phyloP scores from a whole-genome alignment of 2,888 invertebrate genomes.

The Coelogynopora nodosa region DNA sequence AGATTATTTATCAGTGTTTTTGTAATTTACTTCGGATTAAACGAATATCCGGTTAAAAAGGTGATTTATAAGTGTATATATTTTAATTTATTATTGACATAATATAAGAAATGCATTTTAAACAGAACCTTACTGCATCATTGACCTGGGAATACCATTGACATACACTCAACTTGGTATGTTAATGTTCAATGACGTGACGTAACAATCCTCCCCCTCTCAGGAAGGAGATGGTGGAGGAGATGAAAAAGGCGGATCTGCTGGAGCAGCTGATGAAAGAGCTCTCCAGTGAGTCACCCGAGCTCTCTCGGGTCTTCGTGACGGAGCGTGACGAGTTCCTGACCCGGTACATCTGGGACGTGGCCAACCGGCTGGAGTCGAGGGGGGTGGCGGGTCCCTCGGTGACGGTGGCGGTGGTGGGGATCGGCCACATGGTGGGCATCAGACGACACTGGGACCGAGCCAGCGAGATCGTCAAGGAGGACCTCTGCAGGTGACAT shows the following conservation, averaged over 20 bases:
- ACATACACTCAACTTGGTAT: background rate
- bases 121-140: background rate
- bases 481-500: conserved; percentile 38
- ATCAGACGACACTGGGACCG: conserved; percentile 35
- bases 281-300: conserved; percentile 27
- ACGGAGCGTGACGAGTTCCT: conserved; percentile 37
- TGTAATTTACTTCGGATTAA: too few relatives aligned
- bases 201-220: background rate
- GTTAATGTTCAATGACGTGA: background rate
- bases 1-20: too few relatives aligned
- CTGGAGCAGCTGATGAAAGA: conserved; percentile 34
- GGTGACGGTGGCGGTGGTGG: conserved; percentile 43
- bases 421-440: conserved; percentile 41
- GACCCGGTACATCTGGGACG: conserved; percentile 38
- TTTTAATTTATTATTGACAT: too few relatives aligned
- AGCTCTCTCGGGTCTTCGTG: conserved; percentile 38
- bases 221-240: conserved; percentile 38
- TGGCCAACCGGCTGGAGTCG: background rate
- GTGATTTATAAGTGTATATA: too few relatives aligned
- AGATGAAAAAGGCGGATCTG: conserved; percentile 42
- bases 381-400: conserved; percentile 18
- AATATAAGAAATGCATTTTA: too few relatives aligned
- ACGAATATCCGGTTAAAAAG: too few relatives aligned
- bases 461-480: conserved; percentile 35
- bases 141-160: background rate